These are phyloP conservation scores for Lasioglossum oenotherae DNA, from an alignment of 2,888 invertebrate genomes.

Conservation along the genomic window DNA sequence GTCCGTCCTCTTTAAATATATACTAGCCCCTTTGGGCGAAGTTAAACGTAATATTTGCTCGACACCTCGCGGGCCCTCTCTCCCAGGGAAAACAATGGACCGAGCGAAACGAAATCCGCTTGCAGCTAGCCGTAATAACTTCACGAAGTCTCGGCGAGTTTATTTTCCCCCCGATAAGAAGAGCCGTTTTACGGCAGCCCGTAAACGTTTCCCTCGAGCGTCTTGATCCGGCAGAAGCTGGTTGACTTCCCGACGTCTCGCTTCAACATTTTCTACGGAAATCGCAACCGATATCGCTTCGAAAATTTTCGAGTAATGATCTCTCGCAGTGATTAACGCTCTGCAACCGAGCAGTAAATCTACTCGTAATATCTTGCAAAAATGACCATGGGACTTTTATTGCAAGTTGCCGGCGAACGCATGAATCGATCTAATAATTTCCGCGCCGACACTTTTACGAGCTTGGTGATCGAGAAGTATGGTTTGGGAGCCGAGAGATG, in stretches of 20 bases:
- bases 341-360: not conserved
- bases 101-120: slow-evolving; percentile 19
- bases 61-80: not conserved
- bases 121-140: not conserved
- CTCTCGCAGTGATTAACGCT: not conserved
- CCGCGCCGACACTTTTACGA: not conserved
- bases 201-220: not conserved
- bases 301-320: not conserved
- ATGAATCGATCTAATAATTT: not conserved
- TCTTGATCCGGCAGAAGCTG: not conserved
- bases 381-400: not conserved
- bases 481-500: not conserved
- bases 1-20: slow-evolving; percentile 39
- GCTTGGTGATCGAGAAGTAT: not conserved
- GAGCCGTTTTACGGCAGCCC: not conserved
- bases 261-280: not conserved
- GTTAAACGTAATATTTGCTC: slow-evolving; percentile 42
- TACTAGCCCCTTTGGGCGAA: slow-evolving; percentile 22
- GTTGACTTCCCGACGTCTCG: not conserved
- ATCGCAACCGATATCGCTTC: not conserved
- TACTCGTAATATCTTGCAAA: not conserved
- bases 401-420: not conserved
- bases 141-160: not conserved
- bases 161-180: slow-evolving; percentile 20
- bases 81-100: slow-evolving; percentile 17